phyloP scores from a whole-genome alignment of 2,888 invertebrate genomes.

The Melitaea athalia region DNA sequence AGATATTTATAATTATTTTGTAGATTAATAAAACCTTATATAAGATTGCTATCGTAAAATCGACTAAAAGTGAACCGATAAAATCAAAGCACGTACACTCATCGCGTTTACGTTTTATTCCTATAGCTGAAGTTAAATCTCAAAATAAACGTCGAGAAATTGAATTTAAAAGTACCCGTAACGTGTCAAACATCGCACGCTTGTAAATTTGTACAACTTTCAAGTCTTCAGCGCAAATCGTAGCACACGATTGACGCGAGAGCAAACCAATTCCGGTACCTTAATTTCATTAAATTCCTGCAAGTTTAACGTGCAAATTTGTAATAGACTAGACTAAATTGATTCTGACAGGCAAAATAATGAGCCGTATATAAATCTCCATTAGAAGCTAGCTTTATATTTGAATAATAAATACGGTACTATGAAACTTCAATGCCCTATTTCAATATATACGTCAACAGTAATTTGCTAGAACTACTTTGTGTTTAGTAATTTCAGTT shows the following conservation, averaged over 20 bases:
- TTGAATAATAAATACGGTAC: constrained; percentile 24
- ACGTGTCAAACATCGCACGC: constrained; percentile 28
- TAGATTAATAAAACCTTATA: background rate
- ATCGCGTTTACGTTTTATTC: constrained; percentile 13
- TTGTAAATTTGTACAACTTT: constrained; percentile 29
- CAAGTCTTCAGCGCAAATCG: constrained; percentile 33
- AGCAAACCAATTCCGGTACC: constrained; percentile 42
- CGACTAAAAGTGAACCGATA: background rate
- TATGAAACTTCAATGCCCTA: constrained; percentile 12
- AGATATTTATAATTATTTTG: too few species aligned
- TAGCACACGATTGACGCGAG: constrained; percentile 40
- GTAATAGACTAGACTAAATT: constrained; percentile 49
- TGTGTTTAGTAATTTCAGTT: constrained; percentile 21
- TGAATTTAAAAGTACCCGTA: constrained; percentile 16
- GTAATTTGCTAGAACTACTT: constrained; percentile 19
- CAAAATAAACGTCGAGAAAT: constrained; percentile 14
- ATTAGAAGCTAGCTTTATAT: constrained; percentile 41
- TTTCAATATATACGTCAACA: constrained; percentile 17
- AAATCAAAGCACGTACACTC: background rate
- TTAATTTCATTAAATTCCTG: constrained; percentile 43
- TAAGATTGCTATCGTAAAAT: background rate
- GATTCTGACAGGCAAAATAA: constrained; percentile 50
- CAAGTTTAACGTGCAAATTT: constrained; percentile 45
- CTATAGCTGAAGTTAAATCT: constrained; percentile 1
- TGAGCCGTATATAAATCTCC: constrained; percentile 51